A percentile compares a stretch with the other conserved stretches of the same genome.
Evolutionary conservation across 2,888 invertebrate species (phyloP).

Genomic region (Flexamia atlantica): DNA sequence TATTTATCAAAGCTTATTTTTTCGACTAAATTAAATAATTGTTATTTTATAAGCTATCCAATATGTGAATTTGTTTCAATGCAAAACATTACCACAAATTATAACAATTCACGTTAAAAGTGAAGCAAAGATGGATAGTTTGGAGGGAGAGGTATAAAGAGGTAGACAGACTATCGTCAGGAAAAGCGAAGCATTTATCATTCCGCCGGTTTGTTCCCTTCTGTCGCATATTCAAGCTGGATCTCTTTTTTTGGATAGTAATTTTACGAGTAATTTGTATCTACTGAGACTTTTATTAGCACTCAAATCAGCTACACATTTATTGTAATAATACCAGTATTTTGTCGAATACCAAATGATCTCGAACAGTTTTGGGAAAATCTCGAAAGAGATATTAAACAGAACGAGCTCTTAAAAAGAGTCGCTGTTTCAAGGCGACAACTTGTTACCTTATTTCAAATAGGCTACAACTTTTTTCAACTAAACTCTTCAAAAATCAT

Average conservation of each 20-base stretch:
- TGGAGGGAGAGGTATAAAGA: not conserved
- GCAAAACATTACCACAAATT: not conserved
- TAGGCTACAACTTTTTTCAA: too few relatives aligned
- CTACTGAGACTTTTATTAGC: not conserved
- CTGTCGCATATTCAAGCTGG: not conserved
- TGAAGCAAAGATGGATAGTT: not conserved
- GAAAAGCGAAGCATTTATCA: not conserved
- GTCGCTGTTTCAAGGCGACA: too few relatives aligned
- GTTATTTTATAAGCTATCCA: not conserved
- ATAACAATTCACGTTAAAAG: not conserved
- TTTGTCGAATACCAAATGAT: too few relatives aligned
- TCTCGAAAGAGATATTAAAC: too few relatives aligned
- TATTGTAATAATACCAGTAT: not conserved
- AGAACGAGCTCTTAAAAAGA: too few relatives aligned
- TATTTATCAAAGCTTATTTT: not conserved
- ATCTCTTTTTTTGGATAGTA: not conserved
- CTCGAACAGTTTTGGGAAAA: too few relatives aligned
- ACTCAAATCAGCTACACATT: not conserved
- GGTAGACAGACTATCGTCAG: not conserved
- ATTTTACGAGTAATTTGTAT: not conserved
- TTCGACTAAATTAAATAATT: not conserved
- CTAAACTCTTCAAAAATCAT: too few relatives aligned
- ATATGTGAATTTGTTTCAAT: too few relatives aligned
- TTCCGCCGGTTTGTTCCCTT: not conserved
- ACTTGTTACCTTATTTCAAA: too few relatives aligned